Percentiles rank a stretch among this genome's conserved stretches.
Conservation (phyloP, 1,140 invertebrate species). For the Gryllus bimaculatus region DNA sequence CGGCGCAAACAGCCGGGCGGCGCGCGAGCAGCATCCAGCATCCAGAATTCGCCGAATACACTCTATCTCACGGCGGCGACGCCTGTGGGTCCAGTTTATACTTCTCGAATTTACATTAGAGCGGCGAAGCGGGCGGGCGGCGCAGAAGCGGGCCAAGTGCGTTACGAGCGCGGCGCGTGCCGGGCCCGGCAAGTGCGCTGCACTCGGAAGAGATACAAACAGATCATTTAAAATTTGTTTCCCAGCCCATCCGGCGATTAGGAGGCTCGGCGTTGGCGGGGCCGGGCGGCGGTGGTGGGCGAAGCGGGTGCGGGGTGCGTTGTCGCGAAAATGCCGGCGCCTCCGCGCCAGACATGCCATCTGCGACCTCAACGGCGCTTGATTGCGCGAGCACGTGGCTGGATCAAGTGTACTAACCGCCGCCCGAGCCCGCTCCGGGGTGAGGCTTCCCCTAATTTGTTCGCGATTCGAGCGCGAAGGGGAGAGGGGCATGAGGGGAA, state of each 20-base stretch:
- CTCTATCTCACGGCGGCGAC: too few species aligned
- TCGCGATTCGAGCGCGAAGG: not conserved
- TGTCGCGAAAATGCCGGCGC: not conserved
- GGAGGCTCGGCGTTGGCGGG: too few species aligned
- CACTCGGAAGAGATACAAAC: slow-evolving; percentile 3
- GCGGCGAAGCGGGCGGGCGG: too few species aligned
- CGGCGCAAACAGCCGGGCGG: too few species aligned
- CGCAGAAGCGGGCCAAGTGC: not conserved
- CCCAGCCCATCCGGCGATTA: slow-evolving; percentile 2
- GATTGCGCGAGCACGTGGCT: not conserved
- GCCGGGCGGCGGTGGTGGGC: too few species aligned
- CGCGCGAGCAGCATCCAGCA: too few species aligned
- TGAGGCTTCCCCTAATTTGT: not conserved
- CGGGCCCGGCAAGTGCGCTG: not conserved
- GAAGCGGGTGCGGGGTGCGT: too few species aligned
- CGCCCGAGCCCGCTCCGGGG: too few species aligned
- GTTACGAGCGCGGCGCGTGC: not conserved
- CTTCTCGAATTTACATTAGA: too few species aligned
- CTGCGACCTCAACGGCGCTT: not conserved
- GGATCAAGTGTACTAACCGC: not conserved
- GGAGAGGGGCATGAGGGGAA: not conserved
- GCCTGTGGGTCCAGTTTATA: too few species aligned
- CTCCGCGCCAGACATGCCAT: not conserved
- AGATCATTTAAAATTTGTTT: not conserved
- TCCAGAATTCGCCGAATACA: too few species aligned